Base-by-base conservation (phyloP, 2,113 vertebrate species). In the Helogale parvula region DNA sequence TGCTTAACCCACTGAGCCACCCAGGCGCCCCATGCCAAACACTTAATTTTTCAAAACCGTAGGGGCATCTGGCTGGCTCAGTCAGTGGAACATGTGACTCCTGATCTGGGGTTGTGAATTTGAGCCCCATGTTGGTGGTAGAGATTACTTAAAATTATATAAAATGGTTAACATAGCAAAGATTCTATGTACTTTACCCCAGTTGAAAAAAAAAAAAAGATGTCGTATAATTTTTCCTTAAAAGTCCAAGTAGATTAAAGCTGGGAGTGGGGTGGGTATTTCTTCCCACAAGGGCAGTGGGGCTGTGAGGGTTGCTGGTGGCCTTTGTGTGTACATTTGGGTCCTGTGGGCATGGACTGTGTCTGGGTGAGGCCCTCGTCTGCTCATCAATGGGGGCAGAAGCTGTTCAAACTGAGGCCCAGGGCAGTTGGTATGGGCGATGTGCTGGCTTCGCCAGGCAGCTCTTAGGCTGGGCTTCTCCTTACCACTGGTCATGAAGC, bases 351-450 rank as follows among this genome's bases (percentile, higher is more conserved):
- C 63, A 4, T n/a, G 15, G 77, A 35, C 41, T 9, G 8, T 63
- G 7, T 31, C 3, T 38, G 1, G 15, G 76, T 35, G 33, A 38
- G 33, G 50, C 68, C 52, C 13, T 80, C 29, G 41, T 38, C 41
- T 83, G 19, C 50, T 88, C 3, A 1, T 27, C 10, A 1, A 52
- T 63, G 66, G 38, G 69, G 79, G 29, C 10, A 12, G 41, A 77
- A 60, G n/a, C 33, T 38, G 81, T 7, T 31, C 19, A 12, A 47
- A 29, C 60, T 19, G 35, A 27, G 35, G 21, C 74, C 27, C 23
- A 4, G 52, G 52, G 15, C 7, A 1, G 31, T 0, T 0, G 74
- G 27, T 21, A 50, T 21, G 5, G 6, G 2, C 57, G 12, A 3
- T 63, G 13, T 63, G 41, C 72, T 7, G 4, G 57, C 23, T 86